Base-by-base conservation (phyloP, 2,113 vertebrate species). In the Passer montanus region DNA sequence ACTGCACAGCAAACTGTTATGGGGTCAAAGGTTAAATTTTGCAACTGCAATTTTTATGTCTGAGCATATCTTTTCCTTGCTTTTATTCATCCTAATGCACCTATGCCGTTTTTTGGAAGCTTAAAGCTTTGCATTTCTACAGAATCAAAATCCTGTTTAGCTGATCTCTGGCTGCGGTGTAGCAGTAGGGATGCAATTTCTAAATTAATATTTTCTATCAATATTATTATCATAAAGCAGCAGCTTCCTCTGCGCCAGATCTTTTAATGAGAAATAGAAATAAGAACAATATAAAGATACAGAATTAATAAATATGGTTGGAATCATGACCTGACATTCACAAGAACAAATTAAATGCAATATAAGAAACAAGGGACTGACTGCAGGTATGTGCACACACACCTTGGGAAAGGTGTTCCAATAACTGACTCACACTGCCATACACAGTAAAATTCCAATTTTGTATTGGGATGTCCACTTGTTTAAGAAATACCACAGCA, bases 81-180 rank as follows among this genome's bases (percentile, higher is more conserved):
- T 92, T 90, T 72, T 80, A 78, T 83, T 89, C 87, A 93, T 85
- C 69, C 76, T 94, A 94, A 92, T 68, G 84, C 52, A 96, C 46
- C 70, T 88, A 63, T 19, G 59, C 22, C 39, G 86, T 20, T 77
- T 77, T 26, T 33, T 58, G 68, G 60, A 72, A 87, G 24, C 59
- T 73, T 89, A 84, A 89, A 75, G 59, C 35, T 90, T 84, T 85
- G 75, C 84, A 87, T 63, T 87, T 58, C 72, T 77, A 30, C 9
- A 75, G 60, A 80, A 91, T 27, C 26, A 8, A 93, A 95, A 95
- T 53, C 39, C 67, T 28, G 9, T 90, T 72, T 70, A 33, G 43
- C 39, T 91, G 33, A 64, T 92, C n/a, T 86, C 78, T 89, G 75
- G 33, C 77, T 80, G 62, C 17, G 19, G n/a, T 43, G 13, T 21